These are phyloP conservation scores for Drosophila meridiana DNA, from an alignment of 2,888 invertebrate genomes.

Conservation along the genomic window DNA sequence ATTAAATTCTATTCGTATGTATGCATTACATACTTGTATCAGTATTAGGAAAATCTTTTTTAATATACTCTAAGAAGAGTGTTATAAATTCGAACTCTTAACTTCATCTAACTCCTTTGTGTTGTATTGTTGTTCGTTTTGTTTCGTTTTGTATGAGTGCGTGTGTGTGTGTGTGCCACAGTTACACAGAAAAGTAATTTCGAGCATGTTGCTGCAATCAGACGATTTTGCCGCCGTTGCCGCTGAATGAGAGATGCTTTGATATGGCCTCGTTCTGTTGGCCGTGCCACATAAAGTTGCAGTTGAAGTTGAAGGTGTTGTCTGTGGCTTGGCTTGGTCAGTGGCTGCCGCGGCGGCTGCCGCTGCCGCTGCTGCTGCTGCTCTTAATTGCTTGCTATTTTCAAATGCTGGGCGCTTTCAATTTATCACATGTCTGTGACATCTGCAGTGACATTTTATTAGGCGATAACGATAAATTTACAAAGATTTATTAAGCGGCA, in stretches of 20 bases:
- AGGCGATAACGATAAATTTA: conserved; percentile 82
- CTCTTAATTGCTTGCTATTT: conserved; percentile 80
- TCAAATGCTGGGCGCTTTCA: conserved; percentile 79
- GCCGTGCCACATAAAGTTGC: conserved; percentile 36
- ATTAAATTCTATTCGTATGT: too few relatives aligned
- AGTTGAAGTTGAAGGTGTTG: conserved; percentile 59
- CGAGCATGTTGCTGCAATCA: conserved; percentile 79
- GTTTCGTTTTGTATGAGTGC: conserved; percentile 20
- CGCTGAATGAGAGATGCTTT: conserved; percentile 69
- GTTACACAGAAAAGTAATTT: conserved; percentile 82
- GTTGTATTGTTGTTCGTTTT: conserved; percentile 44
- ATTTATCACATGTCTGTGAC: conserved; percentile 72
- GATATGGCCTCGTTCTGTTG: conserved; percentile 63
- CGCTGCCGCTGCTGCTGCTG: conserved; percentile 27
- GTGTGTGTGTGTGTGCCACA: conserved; percentile 55
- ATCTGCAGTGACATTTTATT: conserved; percentile 77
- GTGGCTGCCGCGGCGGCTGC: conserved; percentile 22
- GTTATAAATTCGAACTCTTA: conserved; percentile 32
- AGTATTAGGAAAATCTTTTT: not conserved
- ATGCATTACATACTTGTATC: too few relatives aligned
- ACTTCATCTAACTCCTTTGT: conserved; percentile 40
- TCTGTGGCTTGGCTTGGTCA: conserved; percentile 48
- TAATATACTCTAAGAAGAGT: conserved; percentile 21
- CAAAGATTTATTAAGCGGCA: conserved; percentile 76
- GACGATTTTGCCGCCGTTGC: conserved; percentile 66